Evolutionary conservation across 2,888 invertebrate species (phyloP), one percentile per base, ranked within the genome.

Genomic region (Cistogaster globosa): DNA sequence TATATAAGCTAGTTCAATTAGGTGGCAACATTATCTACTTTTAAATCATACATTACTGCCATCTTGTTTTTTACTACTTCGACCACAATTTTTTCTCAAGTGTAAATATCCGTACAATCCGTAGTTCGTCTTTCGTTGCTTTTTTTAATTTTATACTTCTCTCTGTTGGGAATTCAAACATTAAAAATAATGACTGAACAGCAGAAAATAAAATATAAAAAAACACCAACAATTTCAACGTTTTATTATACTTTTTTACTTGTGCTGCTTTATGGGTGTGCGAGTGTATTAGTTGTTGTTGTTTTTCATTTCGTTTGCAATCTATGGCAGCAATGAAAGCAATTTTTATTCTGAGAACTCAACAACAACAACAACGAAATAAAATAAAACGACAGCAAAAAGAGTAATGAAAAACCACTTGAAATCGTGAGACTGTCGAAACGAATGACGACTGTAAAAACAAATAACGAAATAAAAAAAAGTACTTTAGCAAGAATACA

Each of bases 271-370:
- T 74, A 48, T 80, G 36, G 22, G 55, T 65, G 71, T 63, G 42
- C 22, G 18, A 16, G 45, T 48, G 45, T 48, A 48, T 16, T 22
- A 55, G 36, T 71, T 53, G 45, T 51, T 57, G 20, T 38, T n/a
- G 42, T 22, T 18, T 32, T 32, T 32, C 32, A 5, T 32, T 57
- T 67, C 55, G 48, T 77, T 84, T 65, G 71, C 77, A 84, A 84
- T 84, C 57, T 74, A 74, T 72, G 72, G 81, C 77, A 81, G 81
- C 81, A 81, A 77, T 77, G 62, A 74, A 81, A 84, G 76, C 84
- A 84, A 77, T 72, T 81, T 84, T 84, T 82, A 77, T 84, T 82
- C 81, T 82, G 81, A 74, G 82, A 84, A 84, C 63, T 77, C 36
- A 60, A 58, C 51, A 69, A 53, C 11, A 32, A 32, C 8, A 32